A percentile compares a stretch with the other conserved stretches of the same genome.
These are phyloP conservation scores for Cephus sareptanus DNA, from an alignment of 2,888 invertebrate species.

Conservation along the genomic window DNA sequence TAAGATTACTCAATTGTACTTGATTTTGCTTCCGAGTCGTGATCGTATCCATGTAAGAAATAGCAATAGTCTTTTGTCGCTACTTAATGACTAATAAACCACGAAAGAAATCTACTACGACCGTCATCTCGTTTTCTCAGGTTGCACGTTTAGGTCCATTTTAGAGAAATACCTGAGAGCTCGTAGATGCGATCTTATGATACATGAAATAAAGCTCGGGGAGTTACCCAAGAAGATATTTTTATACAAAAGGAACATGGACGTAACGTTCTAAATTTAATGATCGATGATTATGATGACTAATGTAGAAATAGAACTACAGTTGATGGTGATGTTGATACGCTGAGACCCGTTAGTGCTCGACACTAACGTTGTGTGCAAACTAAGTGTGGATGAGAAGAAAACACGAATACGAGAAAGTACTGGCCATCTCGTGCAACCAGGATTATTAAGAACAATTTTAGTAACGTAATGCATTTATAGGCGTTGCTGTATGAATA, in stretches of 20 bases:
- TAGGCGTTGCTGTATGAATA: not conserved
- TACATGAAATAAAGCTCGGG: constrained; percentile 30
- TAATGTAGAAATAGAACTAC: not conserved
- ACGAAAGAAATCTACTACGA: not conserved
- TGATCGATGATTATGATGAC: not conserved
- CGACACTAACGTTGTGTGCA: not conserved
- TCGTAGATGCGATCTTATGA: not conserved
- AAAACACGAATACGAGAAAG: not conserved
- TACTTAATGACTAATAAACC: not conserved
- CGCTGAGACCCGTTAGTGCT: not conserved
- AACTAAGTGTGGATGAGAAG: not conserved
- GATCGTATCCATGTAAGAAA: not conserved
- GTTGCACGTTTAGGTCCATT: not conserved
- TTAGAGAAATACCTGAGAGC: not conserved
- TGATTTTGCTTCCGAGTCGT: not conserved
- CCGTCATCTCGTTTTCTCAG: not conserved
- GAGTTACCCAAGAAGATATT: constrained; percentile 35
- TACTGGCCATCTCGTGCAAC: not conserved
- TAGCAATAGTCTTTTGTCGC: not conserved
- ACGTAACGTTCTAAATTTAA: constrained; percentile 20
- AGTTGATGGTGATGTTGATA: not conserved
- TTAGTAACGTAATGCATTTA: not conserved
- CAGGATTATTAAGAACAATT: not conserved
- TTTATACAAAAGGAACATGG: constrained; percentile 57
- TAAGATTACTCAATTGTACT: not conserved